Evolutionary conservation across 2,797 vertebrate genomes (phyloP), one percentile per base, ranked within the genome.

Genomic region (Betta splendens): DNA sequence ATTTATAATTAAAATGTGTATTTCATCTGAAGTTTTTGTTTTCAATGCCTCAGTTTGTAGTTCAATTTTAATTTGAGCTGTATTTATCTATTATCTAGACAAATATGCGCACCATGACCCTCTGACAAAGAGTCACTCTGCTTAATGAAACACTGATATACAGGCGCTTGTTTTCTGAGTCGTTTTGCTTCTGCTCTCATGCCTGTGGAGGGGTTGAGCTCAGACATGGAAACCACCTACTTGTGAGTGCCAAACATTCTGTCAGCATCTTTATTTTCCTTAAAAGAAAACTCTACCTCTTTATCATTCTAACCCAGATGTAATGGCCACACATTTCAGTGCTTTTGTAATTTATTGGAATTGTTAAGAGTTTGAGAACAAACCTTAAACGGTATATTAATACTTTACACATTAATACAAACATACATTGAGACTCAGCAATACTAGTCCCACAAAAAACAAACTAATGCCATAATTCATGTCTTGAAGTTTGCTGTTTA

Each of bases 251-350:
- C 49, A 74, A 56, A 61, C 28, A 38, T 59, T 40, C 31, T 25
- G 33, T 50, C 25, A 60, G 17, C 23, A 21, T 53, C 26, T 37
- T 52, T 15, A 62, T 25, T 12, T 4, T 32, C 65, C 47, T n/a
- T 43, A 12, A 60, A 68, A 28, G 35, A 29, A 73, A 64, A 72
- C 63, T 79, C 86, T 89, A 89, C 88, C 88, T 89, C 88, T 81
- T 66, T 49, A 26, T 60, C 25, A 59, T 59, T 64, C 54, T 36
- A 36, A 67, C 35, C 46, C 54, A 52, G 31, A 72, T 72, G 53
- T 20, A 63, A 26, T 46, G 25, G 23, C 35, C 38, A 25, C 3
- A 52, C 65, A 54, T 50, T 7, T 47, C 61, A 26, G 22, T 31
- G 16, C 39, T 23, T 54, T 56, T 35, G 5, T 32, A 7, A 37